Base-by-base conservation (phyloP, 2,888 invertebrate genomes). In the Synergus umbraculus region DNA sequence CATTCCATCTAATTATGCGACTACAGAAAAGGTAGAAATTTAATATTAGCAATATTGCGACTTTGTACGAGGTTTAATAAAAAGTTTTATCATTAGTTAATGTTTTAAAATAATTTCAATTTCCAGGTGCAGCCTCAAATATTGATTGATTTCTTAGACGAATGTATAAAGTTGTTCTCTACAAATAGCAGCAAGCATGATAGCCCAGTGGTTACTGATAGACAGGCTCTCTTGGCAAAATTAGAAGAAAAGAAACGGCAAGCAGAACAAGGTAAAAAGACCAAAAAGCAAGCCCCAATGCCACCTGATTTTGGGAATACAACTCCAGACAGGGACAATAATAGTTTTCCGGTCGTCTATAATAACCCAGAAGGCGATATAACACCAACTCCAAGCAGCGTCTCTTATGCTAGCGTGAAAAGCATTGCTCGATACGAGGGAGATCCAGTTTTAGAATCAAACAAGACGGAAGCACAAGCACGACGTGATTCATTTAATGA, bases 1-100 rank as follows among this genome's bases (percentile, higher is more conserved):
- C 89, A 96, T 97, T 85, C 97, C 97, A 81, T 97, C 97, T 76
- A 97, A 97, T 94, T 97, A 97, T 93, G 97, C 97, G 79, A 95
- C 95, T 87, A 94, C 95, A 88, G 94, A 96, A 87, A 96, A 96
- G 94, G 97, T 97, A 90, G 92, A 90, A 29, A 22, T 13, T 58
- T 15, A n/a, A 18, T 22, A 22, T 0, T 0, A n/a, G 8, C 0
- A n/a, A 58, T 58, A n/a, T 58, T 58, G 18, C 18, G 18, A 58
- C 18, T 58, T 58, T 18, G 3, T 58, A 9, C 54, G 54, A 58
- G 9, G 54, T 58, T 58, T 58, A n/a, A 58, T 58, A 58, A n/a
- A 2, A 58, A 9, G 9, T 18, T 18, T 18, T 18, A n/a, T 58
- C n/a, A 18, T 9, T 58, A 9, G n/a, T 18, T 1, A 9, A 58